Evolutionary conservation across 2,797 vertebrate species (phyloP).

Genomic region (Myiotriccus ornatus): DNA sequence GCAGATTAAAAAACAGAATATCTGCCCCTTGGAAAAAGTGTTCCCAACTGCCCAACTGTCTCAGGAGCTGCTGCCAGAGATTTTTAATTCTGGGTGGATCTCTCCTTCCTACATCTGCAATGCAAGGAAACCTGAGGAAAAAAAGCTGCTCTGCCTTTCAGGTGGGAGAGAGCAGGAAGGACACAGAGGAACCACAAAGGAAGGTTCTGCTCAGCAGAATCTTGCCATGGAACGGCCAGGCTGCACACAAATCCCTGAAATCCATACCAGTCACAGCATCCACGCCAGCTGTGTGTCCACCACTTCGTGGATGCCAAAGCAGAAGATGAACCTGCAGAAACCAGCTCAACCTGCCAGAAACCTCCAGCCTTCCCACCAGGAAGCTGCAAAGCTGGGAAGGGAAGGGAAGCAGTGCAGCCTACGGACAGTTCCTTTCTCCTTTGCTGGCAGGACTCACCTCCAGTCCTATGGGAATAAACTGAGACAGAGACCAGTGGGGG

Average conservation of each 20-base stretch:
- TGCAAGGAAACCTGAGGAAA: not conserved
- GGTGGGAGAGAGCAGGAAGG: not conserved
- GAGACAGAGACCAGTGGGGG: not conserved
- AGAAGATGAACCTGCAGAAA: not conserved
- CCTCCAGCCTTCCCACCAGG: not conserved
- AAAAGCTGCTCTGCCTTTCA: not conserved
- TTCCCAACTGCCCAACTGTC: not conserved
- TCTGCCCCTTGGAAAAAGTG: not conserved
- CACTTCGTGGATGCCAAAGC: not conserved
- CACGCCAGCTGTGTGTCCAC: not conserved
- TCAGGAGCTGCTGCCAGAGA: not conserved
- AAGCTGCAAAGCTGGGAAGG: not conserved
- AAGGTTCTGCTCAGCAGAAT: not conserved
- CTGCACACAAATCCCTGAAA: not conserved
- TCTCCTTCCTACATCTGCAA: not conserved
- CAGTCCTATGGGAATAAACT: not conserved
- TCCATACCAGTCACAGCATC: not conserved
- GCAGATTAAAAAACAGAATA: not conserved
- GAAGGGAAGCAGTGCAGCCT: not conserved
- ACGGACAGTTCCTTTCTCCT: not conserved
- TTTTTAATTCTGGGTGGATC: not conserved
- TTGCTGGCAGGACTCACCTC: not conserved
- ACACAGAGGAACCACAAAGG: not conserved
- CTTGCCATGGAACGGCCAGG: not conserved
- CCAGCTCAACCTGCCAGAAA: not conserved